Evolutionary conservation across 2,113 vertebrate genomes (phyloP), one percentile per base, ranked within the genome.

Genomic region (Sclerurus mexicanus): DNA sequence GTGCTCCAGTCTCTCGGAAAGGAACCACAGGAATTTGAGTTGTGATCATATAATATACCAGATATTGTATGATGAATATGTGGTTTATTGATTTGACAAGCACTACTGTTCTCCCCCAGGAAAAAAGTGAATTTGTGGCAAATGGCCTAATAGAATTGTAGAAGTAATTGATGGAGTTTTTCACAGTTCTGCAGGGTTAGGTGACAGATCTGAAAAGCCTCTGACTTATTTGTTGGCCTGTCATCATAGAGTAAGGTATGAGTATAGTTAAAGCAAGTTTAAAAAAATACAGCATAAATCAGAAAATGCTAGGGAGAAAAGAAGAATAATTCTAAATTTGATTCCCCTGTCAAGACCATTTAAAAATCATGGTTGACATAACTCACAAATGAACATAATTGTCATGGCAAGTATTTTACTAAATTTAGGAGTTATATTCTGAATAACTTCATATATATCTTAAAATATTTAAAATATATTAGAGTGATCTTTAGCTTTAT

Each of bases 61-160:
- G 66, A 92, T 95, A 95, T 78, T 96, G 31, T 66, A 68, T 94
- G 69, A 94, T 76, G 55, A 96, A 94, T 83, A 91, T 66, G 71
- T 55, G 59, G 71, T 67, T 87, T 96, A 95, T 96, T 92, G 89
- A 89, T 87, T 92, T 91, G 91, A 87, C 85, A 87, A 80, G 71
- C 79, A 82, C 55, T 76, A 53, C 58, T 47, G 23, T 83, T 91
- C 89, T 77, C 49, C 74, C 85, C 22, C 22, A 76, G 91, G 87
- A 82, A 84, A 93, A 73, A 81, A 85, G 63, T 4, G 7, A 52
- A 72, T 85, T 89, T 76, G 80, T 92, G 76, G 88, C 76, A 93
- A 93, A 87, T 47, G 62, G 40, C 40, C 72, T 94, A 85, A 89
- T 49, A 89, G 74, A 93, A 86, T 35, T 15, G 49, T 66, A 76